These are phyloP conservation scores for Dipus sagitta DNA, from an alignment of 2,797 vertebrate species.

Conservation along the genomic window DNA sequence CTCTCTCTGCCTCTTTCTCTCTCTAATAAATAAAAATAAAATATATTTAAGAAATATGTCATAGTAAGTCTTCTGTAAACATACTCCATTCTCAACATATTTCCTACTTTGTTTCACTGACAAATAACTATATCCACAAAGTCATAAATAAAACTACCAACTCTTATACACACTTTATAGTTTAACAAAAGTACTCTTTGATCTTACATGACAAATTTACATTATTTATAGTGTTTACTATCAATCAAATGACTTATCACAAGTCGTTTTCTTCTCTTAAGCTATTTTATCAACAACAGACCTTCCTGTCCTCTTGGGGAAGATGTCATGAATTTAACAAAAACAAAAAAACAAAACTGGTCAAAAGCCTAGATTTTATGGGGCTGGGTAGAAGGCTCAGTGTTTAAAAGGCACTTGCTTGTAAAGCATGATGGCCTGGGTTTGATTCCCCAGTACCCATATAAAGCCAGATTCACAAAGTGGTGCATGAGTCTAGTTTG, in stretches of 20 bases:
- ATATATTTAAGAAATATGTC: constrained; percentile 65
- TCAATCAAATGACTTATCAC: constrained; percentile 21
- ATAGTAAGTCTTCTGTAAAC: constrained; percentile 64
- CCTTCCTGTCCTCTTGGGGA: background rate
- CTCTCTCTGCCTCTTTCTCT: too few species aligned
- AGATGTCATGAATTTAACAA: constrained; percentile 1
- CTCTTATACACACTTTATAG: constrained; percentile 51
- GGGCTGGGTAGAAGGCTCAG: too few species aligned
- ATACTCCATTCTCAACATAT: constrained; percentile 44
- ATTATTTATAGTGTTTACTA: constrained; percentile 18
- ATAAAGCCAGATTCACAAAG: too few species aligned
- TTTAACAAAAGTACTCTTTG: constrained; percentile 21
- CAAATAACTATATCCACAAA: constrained; percentile 73
- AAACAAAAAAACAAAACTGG: background rate
- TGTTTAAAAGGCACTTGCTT: too few species aligned
- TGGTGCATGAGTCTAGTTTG: too few species aligned
- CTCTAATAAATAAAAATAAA: too few species aligned
- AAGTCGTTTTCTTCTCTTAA: constrained; percentile 9
- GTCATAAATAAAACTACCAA: constrained; percentile 64
- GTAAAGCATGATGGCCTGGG: too few species aligned
- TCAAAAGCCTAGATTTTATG: background rate
- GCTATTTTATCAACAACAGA: background rate
- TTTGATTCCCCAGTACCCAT: too few species aligned
- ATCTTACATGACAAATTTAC: constrained; percentile 46
- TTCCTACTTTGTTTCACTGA: constrained; percentile 60